Conservation (phyloP, 1,140 invertebrate species). For the Lineus longissimus region DNA sequence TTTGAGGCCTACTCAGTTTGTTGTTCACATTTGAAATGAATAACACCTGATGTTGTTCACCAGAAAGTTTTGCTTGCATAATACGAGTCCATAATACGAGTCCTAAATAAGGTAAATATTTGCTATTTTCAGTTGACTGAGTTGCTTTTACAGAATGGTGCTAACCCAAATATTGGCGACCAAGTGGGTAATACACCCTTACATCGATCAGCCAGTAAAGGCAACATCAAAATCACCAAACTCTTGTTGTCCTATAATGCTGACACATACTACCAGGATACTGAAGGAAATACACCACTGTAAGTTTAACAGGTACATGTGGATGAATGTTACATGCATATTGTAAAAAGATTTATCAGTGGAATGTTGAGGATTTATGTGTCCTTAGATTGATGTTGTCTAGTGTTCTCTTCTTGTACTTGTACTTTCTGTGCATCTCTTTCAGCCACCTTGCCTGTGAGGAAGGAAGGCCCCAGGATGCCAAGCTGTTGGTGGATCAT, state of each 20-base stretch:
- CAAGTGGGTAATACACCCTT: conserved; percentile 74
- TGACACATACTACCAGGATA: conserved; percentile 59
- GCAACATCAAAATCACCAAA: conserved; percentile 68
- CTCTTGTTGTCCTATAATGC: conserved; percentile 62
- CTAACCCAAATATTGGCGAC: conserved; percentile 72
- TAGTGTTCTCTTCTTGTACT: too few relatives aligned
- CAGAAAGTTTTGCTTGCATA: too few relatives aligned
- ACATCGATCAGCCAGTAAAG: conserved; percentile 79
- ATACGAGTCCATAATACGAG: too few relatives aligned
- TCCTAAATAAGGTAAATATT: not conserved
- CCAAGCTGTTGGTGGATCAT: conserved; percentile 64
- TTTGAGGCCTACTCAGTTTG: not conserved
- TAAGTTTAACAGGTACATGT: conserved; percentile 45
- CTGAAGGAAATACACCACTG: conserved; percentile 68
- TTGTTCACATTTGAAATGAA: not conserved
- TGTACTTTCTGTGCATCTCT: too few relatives aligned
- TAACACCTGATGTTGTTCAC: conserved; percentile 63
- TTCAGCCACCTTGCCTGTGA: conserved; percentile 78
- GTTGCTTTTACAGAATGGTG: conserved; percentile 65
- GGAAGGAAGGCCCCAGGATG: conserved; percentile 70
- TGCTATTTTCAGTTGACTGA: conserved; percentile 58
- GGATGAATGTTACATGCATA: too few relatives aligned
- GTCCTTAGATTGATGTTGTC: too few relatives aligned
- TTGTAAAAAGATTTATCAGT: too few relatives aligned
- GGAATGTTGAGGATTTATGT: too few relatives aligned